Base-by-base conservation (phyloP, 2,113 vertebrate genomes). In the Loxodonta africana region DNA sequence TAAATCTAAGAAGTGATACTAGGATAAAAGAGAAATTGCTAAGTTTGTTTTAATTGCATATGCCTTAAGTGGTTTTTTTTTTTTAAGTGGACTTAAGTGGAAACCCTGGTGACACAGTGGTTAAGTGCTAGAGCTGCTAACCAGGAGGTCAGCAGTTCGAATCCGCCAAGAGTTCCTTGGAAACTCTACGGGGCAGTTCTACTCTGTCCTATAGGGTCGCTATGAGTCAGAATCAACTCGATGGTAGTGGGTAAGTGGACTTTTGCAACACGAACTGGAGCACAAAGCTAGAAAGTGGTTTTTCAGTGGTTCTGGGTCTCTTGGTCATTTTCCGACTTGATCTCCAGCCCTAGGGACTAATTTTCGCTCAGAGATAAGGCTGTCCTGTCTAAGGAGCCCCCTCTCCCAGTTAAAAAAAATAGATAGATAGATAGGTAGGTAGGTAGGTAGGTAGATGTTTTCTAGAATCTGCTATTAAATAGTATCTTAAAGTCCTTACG, bases 1-100 rank as follows among this genome's bases (percentile, higher is more conserved):
- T 95, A 78, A 92, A 88, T 95, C 90, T 88, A n/a, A 96, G 77
- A 88, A 96, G 62, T 77, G 82, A 78, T 63, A 74, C 74, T 60
- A 83, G 30, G 8, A 82, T 53, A 82, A 76, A 63, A 95, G 53
- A 74, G 78, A 96, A 83, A 87, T 94, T 86, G 57, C 12, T 96
- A 60, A 21, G 20, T 85, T 96, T 62, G 8, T 90, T 96, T 93
- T 95, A 53, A 74, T 67, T 87, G 81, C 15, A 65, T 48, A 15
- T 92, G 69, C 17, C 51, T 77, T 65, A 83, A 96, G n/a, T 88
- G 65, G 37, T 37, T 37, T 37, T 37, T 37, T 37, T 37, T 37
- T 37, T 37, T 37, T 37, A 37, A 37, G 37, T 37, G 37, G 37
- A 37, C 37, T 37, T 37, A 37, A 37, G 37, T 37, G 37, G 37